Percentiles rank a stretch among this genome's conserved stretches.
Conservation (phyloP, 2,113 vertebrate genomes). For the Poecilia latipinna region DNA sequence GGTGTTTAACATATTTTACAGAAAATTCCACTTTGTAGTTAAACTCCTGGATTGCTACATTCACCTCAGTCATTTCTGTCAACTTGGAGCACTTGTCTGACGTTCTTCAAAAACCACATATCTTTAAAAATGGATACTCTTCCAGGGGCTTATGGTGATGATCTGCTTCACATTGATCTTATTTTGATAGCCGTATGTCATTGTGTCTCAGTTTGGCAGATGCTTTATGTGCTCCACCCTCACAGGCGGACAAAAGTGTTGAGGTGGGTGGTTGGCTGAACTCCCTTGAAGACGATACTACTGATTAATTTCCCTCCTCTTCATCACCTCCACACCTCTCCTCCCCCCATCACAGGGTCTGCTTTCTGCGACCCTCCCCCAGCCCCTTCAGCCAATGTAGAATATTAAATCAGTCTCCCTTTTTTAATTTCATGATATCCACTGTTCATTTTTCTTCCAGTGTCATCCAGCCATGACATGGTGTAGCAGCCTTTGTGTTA, state of each 20-base stretch:
- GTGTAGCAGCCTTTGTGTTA: constrained; percentile 57
- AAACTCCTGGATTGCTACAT: not conserved
- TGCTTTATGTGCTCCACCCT: constrained; percentile 49
- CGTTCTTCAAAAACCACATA: not conserved
- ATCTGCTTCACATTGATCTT: not conserved
- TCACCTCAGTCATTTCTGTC: not conserved
- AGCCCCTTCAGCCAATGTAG: constrained; percentile 59
- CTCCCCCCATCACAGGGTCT: constrained; percentile 31
- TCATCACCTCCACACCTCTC: constrained; percentile 49
- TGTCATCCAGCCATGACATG: constrained; percentile 55
- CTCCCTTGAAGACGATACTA: constrained; percentile 70
- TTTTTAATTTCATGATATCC: constrained; percentile 78
- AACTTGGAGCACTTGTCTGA: not conserved
- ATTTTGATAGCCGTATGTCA: not conserved
- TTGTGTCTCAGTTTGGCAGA: constrained; percentile 11
- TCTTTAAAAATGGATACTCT: not conserved
- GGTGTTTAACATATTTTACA: not conserved
- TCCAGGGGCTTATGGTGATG: not conserved
- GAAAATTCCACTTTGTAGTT: no score
- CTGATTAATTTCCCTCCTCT: constrained; percentile 81
- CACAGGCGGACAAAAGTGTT: constrained; percentile 73
- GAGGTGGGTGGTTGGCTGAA: constrained; percentile 70
- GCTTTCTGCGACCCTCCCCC: constrained; percentile 51
- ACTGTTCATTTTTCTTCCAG: constrained; percentile 69
- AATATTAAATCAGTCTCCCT: constrained; percentile 76